Base-by-base conservation (phyloP, 2,113 vertebrate genomes). In the Nothobranchius furzeri region DNA sequence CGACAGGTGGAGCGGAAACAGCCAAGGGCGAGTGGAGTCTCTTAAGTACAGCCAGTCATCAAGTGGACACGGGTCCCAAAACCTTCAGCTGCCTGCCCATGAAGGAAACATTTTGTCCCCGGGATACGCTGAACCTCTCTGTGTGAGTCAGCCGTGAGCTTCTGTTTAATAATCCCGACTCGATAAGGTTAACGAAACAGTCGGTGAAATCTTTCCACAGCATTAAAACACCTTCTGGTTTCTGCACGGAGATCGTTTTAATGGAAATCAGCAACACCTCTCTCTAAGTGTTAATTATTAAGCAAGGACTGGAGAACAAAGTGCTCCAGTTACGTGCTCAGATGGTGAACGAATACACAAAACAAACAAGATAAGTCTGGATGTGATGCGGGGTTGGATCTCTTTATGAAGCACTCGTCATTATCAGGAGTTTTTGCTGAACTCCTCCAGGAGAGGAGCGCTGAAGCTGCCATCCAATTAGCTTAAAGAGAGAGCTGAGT, bases 71-170 rank as follows among this genome's bases (percentile, higher is more conserved):
- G 87, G 79, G 40, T 86, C 90, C 58, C 76, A 73, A 58, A 89
- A 88, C 68, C 87, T 91, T 62, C 85, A 89, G 64, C 61, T 91
- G 42, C 88, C 88, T n/a, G 75, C 67, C 48, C 75, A 73, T 0
- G 81, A 86, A 0, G 86, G 92, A 56, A 92, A 94, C 35, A 73
- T 81, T 2, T 48, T 92, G 20, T 93, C 92, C 35, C 90, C 93
- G 0, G 94, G 92, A 56, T 93, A 94, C 40, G 54, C 90, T 0
- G 92, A 94, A 58, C 93, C 94, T n/a, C 84, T 90, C n/a, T 92
- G 89, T 0, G 97, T 98, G 85, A 95, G 96, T 83, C 30, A 56
- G 40, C 48, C 82, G 12, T 30, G 37, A 6, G 12, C 36, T 60
- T 13, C 17, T 17, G 35, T 15, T 53, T 68, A 7, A 51, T 12